Percentiles rank a stretch among this genome's conserved stretches.
phyloP scores from a whole-genome alignment of 2,888 invertebrate species.

The Thelaira solivaga region DNA sequence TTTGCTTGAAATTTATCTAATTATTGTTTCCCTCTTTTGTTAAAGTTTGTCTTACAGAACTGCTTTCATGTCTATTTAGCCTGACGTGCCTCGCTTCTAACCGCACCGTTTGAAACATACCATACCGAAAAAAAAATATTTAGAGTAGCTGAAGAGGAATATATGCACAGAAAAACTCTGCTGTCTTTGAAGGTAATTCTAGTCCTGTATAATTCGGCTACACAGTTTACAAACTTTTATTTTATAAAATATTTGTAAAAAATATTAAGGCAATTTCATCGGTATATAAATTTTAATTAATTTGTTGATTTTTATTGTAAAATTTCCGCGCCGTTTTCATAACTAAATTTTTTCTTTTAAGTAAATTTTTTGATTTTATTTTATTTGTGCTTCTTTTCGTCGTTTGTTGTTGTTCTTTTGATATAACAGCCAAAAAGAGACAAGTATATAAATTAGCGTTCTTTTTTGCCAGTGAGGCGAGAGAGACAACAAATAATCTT shows the following conservation, averaged over 20 bases:
- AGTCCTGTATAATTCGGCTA: constrained; percentile 13
- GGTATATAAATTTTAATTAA: constrained; percentile 27
- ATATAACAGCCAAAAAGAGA: constrained; percentile 46
- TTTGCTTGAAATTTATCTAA: background rate
- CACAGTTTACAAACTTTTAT: background rate
- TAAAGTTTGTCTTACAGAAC: constrained; percentile 41
- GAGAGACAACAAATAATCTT: background rate
- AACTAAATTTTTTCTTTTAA: constrained; percentile 58
- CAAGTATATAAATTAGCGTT: constrained; percentile 20
- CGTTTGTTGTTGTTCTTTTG: constrained; percentile 59
- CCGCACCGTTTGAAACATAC: constrained; percentile 46
- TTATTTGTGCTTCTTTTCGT: constrained; percentile 42
- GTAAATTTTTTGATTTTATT: constrained; percentile 57
- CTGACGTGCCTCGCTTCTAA: constrained; percentile 50
- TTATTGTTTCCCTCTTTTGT: constrained; percentile 52
- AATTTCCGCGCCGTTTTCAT: constrained; percentile 60
- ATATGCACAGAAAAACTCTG: constrained; percentile 25
- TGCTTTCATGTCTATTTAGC: constrained; percentile 33
- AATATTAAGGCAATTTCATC: constrained; percentile 56
- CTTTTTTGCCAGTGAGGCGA: background rate
- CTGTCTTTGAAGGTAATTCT: constrained; percentile 43
- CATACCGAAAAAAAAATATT: constrained; percentile 21
- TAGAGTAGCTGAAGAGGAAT: constrained; percentile 31
- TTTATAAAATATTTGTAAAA: constrained; percentile 52
- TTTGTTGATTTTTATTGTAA: constrained; percentile 40